These are phyloP conservation scores for Choloepus hoffmanni DNA, from an alignment of 2,113 vertebrate genomes.

Conservation along the genomic window DNA sequence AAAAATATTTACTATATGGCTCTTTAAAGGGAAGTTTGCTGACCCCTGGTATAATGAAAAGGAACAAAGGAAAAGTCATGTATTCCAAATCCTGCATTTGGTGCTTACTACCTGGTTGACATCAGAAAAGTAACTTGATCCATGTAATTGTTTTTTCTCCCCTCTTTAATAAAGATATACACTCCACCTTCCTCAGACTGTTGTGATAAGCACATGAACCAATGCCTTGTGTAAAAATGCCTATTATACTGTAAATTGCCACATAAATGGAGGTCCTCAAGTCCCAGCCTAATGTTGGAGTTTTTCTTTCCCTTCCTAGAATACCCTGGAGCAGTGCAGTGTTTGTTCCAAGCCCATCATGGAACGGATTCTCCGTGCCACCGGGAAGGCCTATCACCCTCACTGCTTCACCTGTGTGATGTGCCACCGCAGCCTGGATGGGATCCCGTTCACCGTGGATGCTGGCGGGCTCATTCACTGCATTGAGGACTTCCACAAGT, in stretches of 20 bases:
- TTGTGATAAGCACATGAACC: neutral
- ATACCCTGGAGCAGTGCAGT: conserved; percentile 96
- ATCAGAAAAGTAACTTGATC: neutral
- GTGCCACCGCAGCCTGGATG: conserved; percentile 96
- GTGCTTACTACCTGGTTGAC: neutral
- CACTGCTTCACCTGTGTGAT: conserved; percentile 99
- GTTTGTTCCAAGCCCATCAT: conserved; percentile 98
- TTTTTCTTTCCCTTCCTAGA: conserved; percentile 87
- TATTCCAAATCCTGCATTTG: neutral
- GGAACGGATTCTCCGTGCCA: conserved; percentile 98
- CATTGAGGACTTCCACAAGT: conserved; percentile 99
- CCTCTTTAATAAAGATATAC: neutral
- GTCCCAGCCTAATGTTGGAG: neutral
- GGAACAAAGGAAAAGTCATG: neutral
- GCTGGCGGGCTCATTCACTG: conserved; percentile 98
- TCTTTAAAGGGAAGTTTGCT: neutral
- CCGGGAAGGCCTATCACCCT: conserved; percentile 97
- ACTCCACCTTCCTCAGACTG: neutral
- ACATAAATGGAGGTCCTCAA: neutral
- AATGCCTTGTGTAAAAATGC: neutral
- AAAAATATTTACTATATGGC: neutral
- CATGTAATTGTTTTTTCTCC: neutral
- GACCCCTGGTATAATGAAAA: neutral
- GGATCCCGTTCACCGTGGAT: conserved; percentile 98
- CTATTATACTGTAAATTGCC: neutral